Conservation (phyloP, 2,888 invertebrate species). For the Caenorhabditis sulstoni region DNA sequence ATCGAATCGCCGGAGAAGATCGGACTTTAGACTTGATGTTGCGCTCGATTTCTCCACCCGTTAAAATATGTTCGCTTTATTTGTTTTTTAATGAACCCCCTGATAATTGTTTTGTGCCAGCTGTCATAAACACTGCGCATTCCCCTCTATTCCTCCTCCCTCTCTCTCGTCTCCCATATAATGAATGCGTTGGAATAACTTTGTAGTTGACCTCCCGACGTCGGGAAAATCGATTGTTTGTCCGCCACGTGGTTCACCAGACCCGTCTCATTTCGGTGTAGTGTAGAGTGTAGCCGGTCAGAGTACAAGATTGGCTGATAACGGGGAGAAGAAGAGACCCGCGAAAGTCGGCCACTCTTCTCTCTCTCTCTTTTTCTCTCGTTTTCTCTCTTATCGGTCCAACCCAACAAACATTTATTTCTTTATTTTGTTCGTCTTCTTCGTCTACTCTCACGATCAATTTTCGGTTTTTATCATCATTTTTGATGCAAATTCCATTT, state of each 20-base stretch:
- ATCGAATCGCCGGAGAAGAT: constrained; percentile 17
- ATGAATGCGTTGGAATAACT: too few species aligned
- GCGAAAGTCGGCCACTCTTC: constrained; percentile 27
- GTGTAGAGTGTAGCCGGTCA: constrained; percentile 44
- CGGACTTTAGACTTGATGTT: neutral
- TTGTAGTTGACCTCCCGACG: too few species aligned
- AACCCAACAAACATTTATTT: constrained; percentile 3
- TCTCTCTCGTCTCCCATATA: neutral
- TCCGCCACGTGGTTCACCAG: constrained; percentile 9
- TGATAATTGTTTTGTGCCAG: too few species aligned
- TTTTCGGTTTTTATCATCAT: constrained; percentile 4
- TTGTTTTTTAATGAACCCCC: constrained; percentile 5
- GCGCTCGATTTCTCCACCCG: too few species aligned
- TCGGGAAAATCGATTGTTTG: neutral
- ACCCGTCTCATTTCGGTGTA: constrained; percentile 26
- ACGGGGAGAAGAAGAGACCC: constrained; percentile 19
- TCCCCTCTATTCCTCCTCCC: neutral
- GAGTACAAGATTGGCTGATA: constrained; percentile 35
- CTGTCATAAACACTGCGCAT: neutral
- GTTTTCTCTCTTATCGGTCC: constrained; percentile 23
- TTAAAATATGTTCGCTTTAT: constrained; percentile 18
- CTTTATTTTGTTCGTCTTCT: constrained; percentile 17
- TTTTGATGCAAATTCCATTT: neutral
- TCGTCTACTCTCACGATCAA: neutral
- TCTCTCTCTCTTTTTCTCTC: constrained; percentile 13